These are phyloP conservation scores for Cryptus armator DNA, from an alignment of 2,888 invertebrate species.

Conservation along the genomic window DNA sequence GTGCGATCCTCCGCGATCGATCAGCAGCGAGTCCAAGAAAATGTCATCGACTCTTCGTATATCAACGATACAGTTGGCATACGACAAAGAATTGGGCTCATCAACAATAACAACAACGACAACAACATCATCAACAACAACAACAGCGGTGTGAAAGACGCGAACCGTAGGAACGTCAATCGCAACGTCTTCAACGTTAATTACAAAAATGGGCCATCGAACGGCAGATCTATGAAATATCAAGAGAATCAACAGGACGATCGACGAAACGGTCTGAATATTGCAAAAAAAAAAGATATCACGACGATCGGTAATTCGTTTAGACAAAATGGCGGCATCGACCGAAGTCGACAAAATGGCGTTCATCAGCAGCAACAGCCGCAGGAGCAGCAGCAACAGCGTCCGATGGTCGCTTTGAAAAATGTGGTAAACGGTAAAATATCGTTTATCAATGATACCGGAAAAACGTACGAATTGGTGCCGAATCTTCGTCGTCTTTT, in stretches of 20 bases:
- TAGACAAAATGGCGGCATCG: slow-evolving; percentile 52
- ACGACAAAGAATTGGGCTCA: slow-evolving; percentile 69
- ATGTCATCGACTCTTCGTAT: slow-evolving; percentile 76
- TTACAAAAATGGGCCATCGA: slow-evolving; percentile 12
- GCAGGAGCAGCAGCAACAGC: slow-evolving; percentile 44
- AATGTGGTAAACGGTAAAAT: slow-evolving; percentile 70
- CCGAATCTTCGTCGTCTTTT: slow-evolving; percentile 77
- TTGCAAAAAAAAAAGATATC: slow-evolving; percentile 6
- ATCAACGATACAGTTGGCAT: slow-evolving; percentile 81
- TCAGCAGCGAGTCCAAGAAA: slow-evolving; percentile 64
- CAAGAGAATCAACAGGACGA: slow-evolving; percentile 21
- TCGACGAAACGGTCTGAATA: slow-evolving; percentile 20
- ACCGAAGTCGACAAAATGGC: slow-evolving; percentile 55
- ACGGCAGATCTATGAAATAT: slow-evolving; percentile 22
- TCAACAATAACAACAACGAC: slow-evolving; percentile 38
- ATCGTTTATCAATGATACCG: slow-evolving; percentile 47
- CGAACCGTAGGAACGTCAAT: background rate
- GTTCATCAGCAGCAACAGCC: background rate
- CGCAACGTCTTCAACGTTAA: slow-evolving; percentile 39
- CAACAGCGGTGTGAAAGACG: slow-evolving; percentile 42
- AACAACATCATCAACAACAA: slow-evolving; percentile 37
- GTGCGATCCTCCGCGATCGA: slow-evolving; percentile 71
- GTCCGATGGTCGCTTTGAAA: slow-evolving; percentile 58
- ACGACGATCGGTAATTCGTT: slow-evolving; percentile 13
- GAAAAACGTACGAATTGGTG: slow-evolving; percentile 71